Percentiles rank a stretch among this genome's conserved stretches.
phyloP scores from a whole-genome alignment of 2,888 invertebrate species.

The Hydroisotoma schaefferi region DNA sequence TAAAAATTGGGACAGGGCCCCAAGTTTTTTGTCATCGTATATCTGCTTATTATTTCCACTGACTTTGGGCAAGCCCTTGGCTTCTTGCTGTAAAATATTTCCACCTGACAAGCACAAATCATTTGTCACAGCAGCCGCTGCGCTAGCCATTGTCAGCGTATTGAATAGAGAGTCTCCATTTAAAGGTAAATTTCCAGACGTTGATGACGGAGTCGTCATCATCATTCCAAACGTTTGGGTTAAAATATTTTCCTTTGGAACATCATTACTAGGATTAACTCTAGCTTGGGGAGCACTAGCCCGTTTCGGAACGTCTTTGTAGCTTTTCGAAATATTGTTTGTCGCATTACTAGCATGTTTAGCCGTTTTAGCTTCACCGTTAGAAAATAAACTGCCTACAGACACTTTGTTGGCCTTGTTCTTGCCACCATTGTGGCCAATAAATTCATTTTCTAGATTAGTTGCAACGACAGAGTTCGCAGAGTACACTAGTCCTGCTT shows the following conservation, averaged over 20 bases:
- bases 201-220: background rate
- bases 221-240: slow-evolving; percentile 26
- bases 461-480: slow-evolving; percentile 1
- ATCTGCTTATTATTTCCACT: slow-evolving; percentile 8
- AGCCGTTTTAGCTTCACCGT: background rate
- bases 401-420: background rate
- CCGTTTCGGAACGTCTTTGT: background rate
- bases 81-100: background rate
- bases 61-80: background rate
- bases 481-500: slow-evolving; percentile 5
- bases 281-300: slow-evolving; percentile 19
- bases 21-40: slow-evolving; percentile 28
- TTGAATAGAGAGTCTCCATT: slow-evolving; percentile 26
- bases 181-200: slow-evolving; percentile 7
- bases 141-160: slow-evolving; percentile 21
- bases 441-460: background rate
- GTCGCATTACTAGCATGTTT: slow-evolving; percentile 16
- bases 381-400: slow-evolving; percentile 11
- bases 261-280: slow-evolving; percentile 4
- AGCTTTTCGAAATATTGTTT: background rate
- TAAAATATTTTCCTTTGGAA: slow-evolving; percentile 16
- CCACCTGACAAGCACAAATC: background rate
- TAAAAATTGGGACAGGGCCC: slow-evolving; percentile 25
- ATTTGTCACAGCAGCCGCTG: slow-evolving; percentile 13
- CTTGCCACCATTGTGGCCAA: background rate